A percentile compares a stretch with the other conserved stretches of the same genome.
These are phyloP conservation scores for Trematocara nigrifrons DNA, from an alignment of 2,113 vertebrate species.

Conservation along the genomic window DNA sequence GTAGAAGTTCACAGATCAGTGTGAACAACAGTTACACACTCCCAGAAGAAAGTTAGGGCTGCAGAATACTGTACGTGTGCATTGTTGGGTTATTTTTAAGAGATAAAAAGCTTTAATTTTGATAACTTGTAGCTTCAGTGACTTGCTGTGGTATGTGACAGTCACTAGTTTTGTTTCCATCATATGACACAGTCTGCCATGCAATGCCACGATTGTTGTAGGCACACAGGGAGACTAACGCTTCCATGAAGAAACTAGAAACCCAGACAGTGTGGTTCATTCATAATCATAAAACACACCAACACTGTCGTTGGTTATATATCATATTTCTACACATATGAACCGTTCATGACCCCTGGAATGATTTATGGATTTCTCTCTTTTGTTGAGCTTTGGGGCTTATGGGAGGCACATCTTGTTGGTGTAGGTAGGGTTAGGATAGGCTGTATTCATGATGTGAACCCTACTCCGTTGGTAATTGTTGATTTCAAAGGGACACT, in stretches of 20 bases:
- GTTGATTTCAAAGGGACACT: background rate
- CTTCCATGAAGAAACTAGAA: background rate
- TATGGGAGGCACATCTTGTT: background rate
- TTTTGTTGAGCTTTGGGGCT: background rate
- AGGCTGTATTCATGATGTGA: background rate
- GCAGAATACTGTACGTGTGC: background rate
- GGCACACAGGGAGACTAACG: background rate
- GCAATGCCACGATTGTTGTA: accelerated
- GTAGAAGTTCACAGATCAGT: accelerated
- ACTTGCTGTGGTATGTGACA: background rate
- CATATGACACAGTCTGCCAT: background rate
- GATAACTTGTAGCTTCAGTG: background rate
- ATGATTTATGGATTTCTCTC: background rate
- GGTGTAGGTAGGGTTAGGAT: background rate
- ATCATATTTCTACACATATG: background rate
- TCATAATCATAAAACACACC: background rate
- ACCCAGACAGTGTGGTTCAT: background rate
- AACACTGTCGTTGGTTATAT: background rate
- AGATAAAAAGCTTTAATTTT: background rate
- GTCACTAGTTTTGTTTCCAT: background rate
- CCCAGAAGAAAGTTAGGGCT: background rate
- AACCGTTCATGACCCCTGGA: background rate
- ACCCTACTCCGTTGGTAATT: background rate
- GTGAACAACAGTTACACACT: background rate
- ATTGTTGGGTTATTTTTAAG: background rate